Evolutionary conservation across 2,888 invertebrate species (phyloP).

Genomic region (Tubiluchus corallicola): DNA sequence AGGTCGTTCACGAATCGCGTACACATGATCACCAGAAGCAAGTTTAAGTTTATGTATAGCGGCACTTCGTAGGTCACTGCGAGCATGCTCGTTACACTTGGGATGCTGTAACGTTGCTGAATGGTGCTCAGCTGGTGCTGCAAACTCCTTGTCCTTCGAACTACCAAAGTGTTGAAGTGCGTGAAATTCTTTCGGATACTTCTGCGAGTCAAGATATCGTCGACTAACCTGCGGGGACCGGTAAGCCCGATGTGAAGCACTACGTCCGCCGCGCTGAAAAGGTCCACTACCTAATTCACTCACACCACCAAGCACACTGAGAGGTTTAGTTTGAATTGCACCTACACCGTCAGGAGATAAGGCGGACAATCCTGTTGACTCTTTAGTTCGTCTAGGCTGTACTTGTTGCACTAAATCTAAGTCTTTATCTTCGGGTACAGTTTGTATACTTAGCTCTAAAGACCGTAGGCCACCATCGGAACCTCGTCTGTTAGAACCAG

Average conservation of each 20-base stretch:
- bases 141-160: background rate
- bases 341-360: background rate
- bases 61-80: conserved; percentile 1
- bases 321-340: background rate
- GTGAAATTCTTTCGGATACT: conserved; percentile 1
- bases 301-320: background rate
- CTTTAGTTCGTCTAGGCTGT: background rate
- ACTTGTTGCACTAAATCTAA: background rate
- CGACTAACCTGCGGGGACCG: background rate
- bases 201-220: background rate
- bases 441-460: background rate
- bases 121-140: background rate
- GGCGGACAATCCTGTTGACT: background rate
- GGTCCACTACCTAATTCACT: background rate
- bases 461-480: background rate
- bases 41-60: background rate
- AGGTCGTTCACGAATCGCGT: background rate
- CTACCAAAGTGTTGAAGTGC: background rate
- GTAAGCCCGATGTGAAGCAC: background rate
- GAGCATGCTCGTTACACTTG: background rate
- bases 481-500: background rate
- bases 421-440: background rate
- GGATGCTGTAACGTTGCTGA: conserved; percentile 3
- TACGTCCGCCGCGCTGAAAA: background rate
- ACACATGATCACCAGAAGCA: background rate